Base-by-base conservation (phyloP, 2,888 invertebrate species). In the Xylota segnis region DNA sequence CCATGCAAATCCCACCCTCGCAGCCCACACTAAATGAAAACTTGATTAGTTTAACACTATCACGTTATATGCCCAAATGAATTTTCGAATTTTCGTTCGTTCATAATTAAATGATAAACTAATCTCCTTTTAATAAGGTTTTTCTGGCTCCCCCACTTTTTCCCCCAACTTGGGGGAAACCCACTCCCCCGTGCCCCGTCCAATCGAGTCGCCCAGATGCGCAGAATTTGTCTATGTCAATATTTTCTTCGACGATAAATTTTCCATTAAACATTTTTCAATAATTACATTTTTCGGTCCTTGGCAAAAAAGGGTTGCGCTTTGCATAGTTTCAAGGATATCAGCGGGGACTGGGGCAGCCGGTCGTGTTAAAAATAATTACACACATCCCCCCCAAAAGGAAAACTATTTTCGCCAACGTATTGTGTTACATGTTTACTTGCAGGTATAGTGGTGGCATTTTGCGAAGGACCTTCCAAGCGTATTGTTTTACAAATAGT, bases 81-180 rank as follows among this genome's bases (percentile, higher is more conserved):
- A 82, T 86, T 86, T 86, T 86, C 86, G 82, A 82, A 86, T 86
- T 86, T 86, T 81, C 86, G 82, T 77, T 86, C 86, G 86, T 83
- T 83, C 82, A 90, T 91, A 91, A 91, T 91, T 91, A 91, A 91
- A 91, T 91, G 90, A 91, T 89, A 90, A 90, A 91, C 91, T 91
- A 91, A 91, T 91, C 90, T 91, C 88, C 89, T 89, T 89, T 89
- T 90, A 91, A 90, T 91, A 90, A 90, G 87, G 84, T 87, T 84
- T 84, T 87, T 82, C 82, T 66, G 54, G 75, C 63, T 58, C 56
- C 47, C 56, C 1, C 54, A 14, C 54, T 43, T 58, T 37, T 34
- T 9, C 45, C 59, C 32, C 54, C 54, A 43, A 65, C 40, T 27
- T n/a, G 14, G 66, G 72, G 61, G 34, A 40, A 29, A 14, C 56